Base-by-base conservation (phyloP, 2,888 invertebrate species). In the Drosophila atripex region DNA sequence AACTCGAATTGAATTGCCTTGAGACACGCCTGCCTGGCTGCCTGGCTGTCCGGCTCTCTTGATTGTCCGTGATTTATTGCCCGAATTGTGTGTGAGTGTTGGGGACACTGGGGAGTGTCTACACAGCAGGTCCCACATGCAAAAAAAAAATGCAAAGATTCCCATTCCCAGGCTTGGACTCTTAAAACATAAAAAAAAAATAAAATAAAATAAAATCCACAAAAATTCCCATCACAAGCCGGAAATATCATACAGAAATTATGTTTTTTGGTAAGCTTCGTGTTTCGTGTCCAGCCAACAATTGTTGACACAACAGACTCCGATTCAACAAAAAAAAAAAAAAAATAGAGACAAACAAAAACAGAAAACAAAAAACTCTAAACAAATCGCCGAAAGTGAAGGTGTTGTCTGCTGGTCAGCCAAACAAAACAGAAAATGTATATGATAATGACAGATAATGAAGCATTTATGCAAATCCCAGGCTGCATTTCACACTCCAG, bases 391-490 rank as follows among this genome's bases (percentile, higher is more conserved):
- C 39, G 54, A 70, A 70, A 70, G 72, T 70, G 69, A 70, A 69
- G 69, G 69, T 69, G 69, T 71, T 57, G 60, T 16, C n/a, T 9
- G 51, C 23, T 16, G 51, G 41, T 11, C 45, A 46, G 38, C n/a
- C 38, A 47, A 47, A 52, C 43, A 35, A 39, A 65, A 43, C 35
- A 30, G 23, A 30, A 63, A 58, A 61, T 72, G 71, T 51, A 54
- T 74, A 77, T 83, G 64, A 77, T 79, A 80, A 80, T 86, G 71
- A 55, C 74, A 70, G 57, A 80, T 82, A 72, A 80, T 86, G 61
- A 68, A 58, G 35, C 71, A 60, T 80, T 83, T 80, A 80, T 86
- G 80, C 78, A 84, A 86, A 86, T 80, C 58, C 32, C 18, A 28
- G 43, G 51, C 49, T 57, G 50, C 64, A 45, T 65, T 64, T 64